Evolutionary conservation across 2,888 invertebrate species (phyloP), one percentile per base, ranked within the genome.

Genomic region (Dolichopus griseipennis): DNA sequence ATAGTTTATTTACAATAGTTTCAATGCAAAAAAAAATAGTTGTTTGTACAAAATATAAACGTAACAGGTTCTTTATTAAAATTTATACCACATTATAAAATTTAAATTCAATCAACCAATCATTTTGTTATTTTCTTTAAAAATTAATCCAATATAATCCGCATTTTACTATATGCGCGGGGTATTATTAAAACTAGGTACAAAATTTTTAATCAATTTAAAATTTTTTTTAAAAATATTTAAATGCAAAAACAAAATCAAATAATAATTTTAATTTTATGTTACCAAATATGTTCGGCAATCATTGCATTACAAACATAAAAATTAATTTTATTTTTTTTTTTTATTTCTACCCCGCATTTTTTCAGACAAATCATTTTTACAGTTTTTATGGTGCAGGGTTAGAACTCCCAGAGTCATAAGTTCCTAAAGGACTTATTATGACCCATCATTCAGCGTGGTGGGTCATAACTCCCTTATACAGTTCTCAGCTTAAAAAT

Each of bases 221-320:
- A 18, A 52, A 52, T 52, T 52, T 27, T 27, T 27, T n/a, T n/a
- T 43, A 43, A 52, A 18, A 15, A 18, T n/a, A 52, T n/a, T 12
- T 37, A 37, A 10, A 37, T 5, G 1, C 18, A 52, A 52, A 52
- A 52, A 52, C 15, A 52, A 18, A 52, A 52, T 18, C 15, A 18
- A n/a, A 18, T 18, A n/a, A 18, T 18, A 12, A 6, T 41, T 41
- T 41, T 41, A 6, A 12, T 41, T 41, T 41, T 15, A 41, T 52
- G 52, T 52, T 52, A 52, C 18, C 18, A 52, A 52, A 12, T 18
- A 52, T 52, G 52, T 52, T 15, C 8, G 18, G 2, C 52, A 52
- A 52, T 52, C 52, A 52, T 52, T 52, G 52, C 15, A 52, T 52
- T 52, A 52, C 52, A 52, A n/a, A 52, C 15, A 52, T 52, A 52